Evolutionary conservation across 2,888 invertebrate species (phyloP), one percentile per base, ranked within the genome.

Genomic region (Anticlea derivata): DNA sequence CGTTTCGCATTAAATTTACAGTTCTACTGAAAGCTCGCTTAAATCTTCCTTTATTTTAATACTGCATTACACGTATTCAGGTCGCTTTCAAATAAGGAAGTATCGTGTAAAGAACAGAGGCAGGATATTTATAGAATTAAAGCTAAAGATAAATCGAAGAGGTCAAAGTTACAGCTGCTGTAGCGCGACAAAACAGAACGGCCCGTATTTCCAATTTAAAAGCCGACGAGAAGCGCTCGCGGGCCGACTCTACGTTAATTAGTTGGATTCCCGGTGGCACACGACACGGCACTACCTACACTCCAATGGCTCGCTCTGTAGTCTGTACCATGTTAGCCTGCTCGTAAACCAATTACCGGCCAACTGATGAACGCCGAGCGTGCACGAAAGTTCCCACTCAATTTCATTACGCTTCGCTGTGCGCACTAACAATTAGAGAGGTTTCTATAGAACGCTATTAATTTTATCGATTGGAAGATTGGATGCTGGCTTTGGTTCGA

Each of bases 311-410:
- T 20, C 34, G 35, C 59, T 69, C 43, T 74, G 71, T 71, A 70
- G 58, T 69, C 43, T 74, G 71, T 71, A 70, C 74, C 75, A 62
- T 73, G 76, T 68, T 73, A 68, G 70, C 65, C 63, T 72, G 68
- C 72, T 75, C 70, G 75, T 77, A 68, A 80, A 82, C 86, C 86
- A 89, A 87, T 87, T 88, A 87, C 80, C 79, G 80, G 75, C 66
- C 68, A 68, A 66, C 77, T 77, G 82, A 86, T 83, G 82, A 80
- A 80, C 79, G 78, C 64, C 61, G 73, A 75, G 72, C 75, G 77
- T 74, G 78, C 77, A 76, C 75, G 77, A 80, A 79, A 83, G 77
- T 80, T 79, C 78, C 72, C 79, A 80, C 75, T 80, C 76, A 73
- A 76, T 81, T 79, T 73, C 72, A 82, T 78, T 80, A 80, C 76